phyloP scores from a whole-genome alignment of 2,113 vertebrate genomes.

The Takifugu flavidus region DNA sequence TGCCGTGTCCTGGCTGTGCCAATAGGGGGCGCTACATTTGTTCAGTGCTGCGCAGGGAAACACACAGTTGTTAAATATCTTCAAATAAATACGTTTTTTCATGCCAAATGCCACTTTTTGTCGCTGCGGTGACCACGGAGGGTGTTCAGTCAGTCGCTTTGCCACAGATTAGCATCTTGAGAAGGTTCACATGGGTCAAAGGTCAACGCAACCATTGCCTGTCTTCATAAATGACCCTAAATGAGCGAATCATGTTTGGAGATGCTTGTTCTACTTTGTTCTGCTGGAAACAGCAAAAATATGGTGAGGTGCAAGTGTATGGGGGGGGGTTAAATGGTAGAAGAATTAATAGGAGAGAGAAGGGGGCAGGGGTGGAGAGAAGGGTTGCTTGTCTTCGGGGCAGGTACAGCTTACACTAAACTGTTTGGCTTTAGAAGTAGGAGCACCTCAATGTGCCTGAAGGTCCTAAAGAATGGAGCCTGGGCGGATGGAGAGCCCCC shows the following conservation, averaged over 20 bases:
- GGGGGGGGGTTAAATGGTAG: not conserved
- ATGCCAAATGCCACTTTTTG: too few relatives aligned
- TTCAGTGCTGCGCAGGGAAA: not conserved
- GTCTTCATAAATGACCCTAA: too few relatives aligned
- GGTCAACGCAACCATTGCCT: too few relatives aligned
- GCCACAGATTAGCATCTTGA: too few relatives aligned
- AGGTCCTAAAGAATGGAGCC: constrained; percentile 56
- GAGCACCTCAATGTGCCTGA: constrained; percentile 63
- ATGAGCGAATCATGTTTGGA: too few relatives aligned
- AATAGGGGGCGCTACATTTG: constrained; percentile 1
- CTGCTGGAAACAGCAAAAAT: too few relatives aligned
- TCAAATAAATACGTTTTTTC: too few relatives aligned
- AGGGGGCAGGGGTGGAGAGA: constrained; percentile 39
- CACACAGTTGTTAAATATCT: too few relatives aligned
- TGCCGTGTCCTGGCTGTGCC: not conserved
- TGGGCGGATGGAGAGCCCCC: constrained; percentile 30
- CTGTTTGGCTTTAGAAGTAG: constrained; percentile 68
- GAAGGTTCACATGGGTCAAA: too few relatives aligned
- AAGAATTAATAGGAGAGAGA: constrained; percentile 9
- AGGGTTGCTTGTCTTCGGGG: constrained; percentile 61
- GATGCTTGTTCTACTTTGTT: too few relatives aligned
- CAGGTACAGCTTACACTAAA: constrained; percentile 68
- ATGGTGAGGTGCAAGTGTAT: not conserved
- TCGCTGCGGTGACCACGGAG: too few relatives aligned
- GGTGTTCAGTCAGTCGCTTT: too few relatives aligned